Base-by-base conservation (phyloP, 2,888 invertebrate species). In the Malthinus flaveolus region DNA sequence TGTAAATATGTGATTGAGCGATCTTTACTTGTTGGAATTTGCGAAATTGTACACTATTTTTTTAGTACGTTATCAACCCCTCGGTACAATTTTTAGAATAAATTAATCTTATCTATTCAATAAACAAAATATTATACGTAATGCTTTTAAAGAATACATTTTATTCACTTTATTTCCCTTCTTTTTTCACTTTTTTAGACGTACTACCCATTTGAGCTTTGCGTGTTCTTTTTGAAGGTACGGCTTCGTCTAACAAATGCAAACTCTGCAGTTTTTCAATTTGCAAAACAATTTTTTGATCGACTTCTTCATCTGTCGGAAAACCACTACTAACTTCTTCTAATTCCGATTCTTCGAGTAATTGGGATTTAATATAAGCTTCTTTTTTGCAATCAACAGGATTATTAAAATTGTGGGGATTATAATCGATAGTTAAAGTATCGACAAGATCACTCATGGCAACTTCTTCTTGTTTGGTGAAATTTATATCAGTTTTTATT, bases 331-430 rank as follows among this genome's bases (percentile, higher is more conserved):
- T 45, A 23, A 49, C 4, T 23, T 58, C 34, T 35, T 58, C 45
- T 31, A 52, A 11, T 5, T 9, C 9, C 1, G 42, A 31, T 46
- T 55, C 42, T 13, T 55, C 46, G 8, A 62, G 32, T 12, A 62
- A 15, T 34, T 56, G 51, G 2, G 58, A 55, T 23, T 56, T 59
- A 35, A 62, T 52, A 15, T 62, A 62, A 12, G 53, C 49, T 15
- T 50, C 49, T 36, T 31, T 48, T 45, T 58, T 62, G 11, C 31
- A 8, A 11, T 49, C 33, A 3, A 59, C 33, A 6, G 55, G 58
- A 52, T 62, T 56, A 15, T 11, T 23, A 10, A 62, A 59, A 23
- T 39, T 36, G 6, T 15, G 32, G n/a, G 55, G 55, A 39, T 56
- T n/a, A 49, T 50, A 62, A 55, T 51, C 39, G 39, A 62, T 51